Percentiles rank a stretch among this genome's conserved stretches.
phyloP scores from a whole-genome alignment of 2,113 vertebrate species.

The Chaetura pelagica region DNA sequence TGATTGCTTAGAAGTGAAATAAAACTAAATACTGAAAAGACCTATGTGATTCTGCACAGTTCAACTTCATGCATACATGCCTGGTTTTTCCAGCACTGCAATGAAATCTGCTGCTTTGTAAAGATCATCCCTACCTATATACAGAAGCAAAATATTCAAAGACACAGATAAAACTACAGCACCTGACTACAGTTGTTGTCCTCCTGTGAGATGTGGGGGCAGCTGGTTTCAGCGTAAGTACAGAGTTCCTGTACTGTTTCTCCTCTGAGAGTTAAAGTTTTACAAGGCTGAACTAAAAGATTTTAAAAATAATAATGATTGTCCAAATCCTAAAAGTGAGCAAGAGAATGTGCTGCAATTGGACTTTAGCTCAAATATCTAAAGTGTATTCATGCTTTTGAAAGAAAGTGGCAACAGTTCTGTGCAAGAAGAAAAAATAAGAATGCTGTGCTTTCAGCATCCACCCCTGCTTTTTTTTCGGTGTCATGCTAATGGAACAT shows the following conservation, averaged over 20 bases:
- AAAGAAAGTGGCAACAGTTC: neutral
- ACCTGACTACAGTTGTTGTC: neutral
- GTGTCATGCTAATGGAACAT: conserved; percentile 20
- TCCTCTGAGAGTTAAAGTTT: neutral
- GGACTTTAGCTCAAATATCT: neutral
- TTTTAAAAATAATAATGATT: neutral
- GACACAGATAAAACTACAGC: neutral
- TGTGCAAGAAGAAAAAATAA: neutral
- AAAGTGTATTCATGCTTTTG: neutral
- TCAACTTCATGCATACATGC: accelerated
- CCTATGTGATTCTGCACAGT: neutral
- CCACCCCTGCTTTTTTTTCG: conserved; percentile 30
- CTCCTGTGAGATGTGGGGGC: neutral
- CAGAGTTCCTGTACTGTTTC: neutral
- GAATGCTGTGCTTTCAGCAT: neutral
- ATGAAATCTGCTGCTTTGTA: neutral
- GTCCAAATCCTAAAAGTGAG: neutral
- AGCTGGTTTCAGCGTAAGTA: neutral
- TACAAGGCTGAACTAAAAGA: conserved; percentile 1
- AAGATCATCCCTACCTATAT: neutral
- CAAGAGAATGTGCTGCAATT: neutral
- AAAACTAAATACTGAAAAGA: neutral
- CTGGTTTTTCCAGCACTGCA: neutral
- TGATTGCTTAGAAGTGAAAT: neutral
- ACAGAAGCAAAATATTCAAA: neutral